These are phyloP conservation scores for Paramuricea clavata DNA, from an alignment of 92 coral and sea anemone genomes.

Conservation along the genomic window DNA sequence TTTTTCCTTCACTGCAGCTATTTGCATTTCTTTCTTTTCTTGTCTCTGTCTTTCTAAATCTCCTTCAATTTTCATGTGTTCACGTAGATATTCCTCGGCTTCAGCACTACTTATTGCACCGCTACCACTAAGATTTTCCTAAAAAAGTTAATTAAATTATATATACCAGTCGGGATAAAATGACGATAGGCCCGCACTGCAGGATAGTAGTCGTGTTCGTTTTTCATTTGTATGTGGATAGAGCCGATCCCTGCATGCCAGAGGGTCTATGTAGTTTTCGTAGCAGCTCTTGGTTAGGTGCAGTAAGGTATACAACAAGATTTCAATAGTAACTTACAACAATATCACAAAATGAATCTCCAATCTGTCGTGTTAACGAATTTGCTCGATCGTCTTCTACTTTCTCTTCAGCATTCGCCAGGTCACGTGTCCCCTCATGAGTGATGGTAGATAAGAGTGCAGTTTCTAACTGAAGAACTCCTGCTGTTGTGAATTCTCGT, in stretches of 20 bases:
- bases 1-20: slow-evolving; percentile 80
- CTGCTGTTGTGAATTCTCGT: slow-evolving; percentile 71
- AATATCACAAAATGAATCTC: slow-evolving; percentile 89
- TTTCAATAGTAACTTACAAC: slow-evolving; percentile 73
- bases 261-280: too few species aligned
- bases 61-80: slow-evolving; percentile 89
- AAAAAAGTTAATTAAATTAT: neutral
- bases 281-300: neutral
- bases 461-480: slow-evolving; percentile 80
- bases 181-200: too few species aligned
- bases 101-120: slow-evolving; percentile 85
- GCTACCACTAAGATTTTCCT: slow-evolving; percentile 93
- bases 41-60: slow-evolving; percentile 85
- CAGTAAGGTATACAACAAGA: neutral
- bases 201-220: too few species aligned
- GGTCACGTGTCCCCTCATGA: slow-evolving; percentile 85
- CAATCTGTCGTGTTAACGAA: slow-evolving; percentile 78
- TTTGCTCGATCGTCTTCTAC: slow-evolving; percentile 77
- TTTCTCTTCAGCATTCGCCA: slow-evolving; percentile 90
- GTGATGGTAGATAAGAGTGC: slow-evolving; percentile 83
- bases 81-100: slow-evolving; percentile 84
- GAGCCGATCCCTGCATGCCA: too few species aligned
- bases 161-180: too few species aligned
- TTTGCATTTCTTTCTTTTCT: slow-evolving; percentile 82
- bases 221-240: too few species aligned